Base-by-base conservation (phyloP, 1,140 invertebrate species). In the Drosophila sp. region DNA sequence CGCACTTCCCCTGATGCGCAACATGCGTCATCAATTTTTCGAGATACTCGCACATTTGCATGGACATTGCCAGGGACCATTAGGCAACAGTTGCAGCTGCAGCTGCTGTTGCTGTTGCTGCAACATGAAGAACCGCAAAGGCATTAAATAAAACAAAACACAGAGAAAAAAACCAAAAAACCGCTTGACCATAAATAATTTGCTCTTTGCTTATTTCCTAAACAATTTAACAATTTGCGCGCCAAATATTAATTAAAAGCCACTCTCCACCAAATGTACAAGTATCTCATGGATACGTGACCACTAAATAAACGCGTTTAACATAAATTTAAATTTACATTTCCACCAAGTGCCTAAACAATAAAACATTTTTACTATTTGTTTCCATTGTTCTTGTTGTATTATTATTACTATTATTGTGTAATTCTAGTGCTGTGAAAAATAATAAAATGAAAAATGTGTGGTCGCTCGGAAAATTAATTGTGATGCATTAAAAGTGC, bases 241-340 rank as follows among this genome's bases (percentile, higher is more conserved):
- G 59, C 72, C 65, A 77, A 80, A 84, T 86, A 86, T 89, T 86
- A 87, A 86, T 86, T 89, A 82, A 86, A 86, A 78, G 75, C 59
- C 78, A 81, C 66, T 72, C 25, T 36, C 57, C 38, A 53, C 41
- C 21, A 9, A 21, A 40, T 56, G 34, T 71, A 77, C 53, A 50
- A 70, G 61, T 74, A 80, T 77, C 63, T 75, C 62, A 67, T 54
- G 64, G 64, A 59, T 76, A 57, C 80, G 62, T 67, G 46, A 76
- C 77, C 83, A 89, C 83, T 87, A 89, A 87, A 86, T 86, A 82
- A 87, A 78, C 78, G 83, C 82, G 83, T 57, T 89, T 78, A 82
- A 72, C 82, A 86, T 87, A 87, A 86, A 87, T 86, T 82, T 41
- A 81, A 76, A 78, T 69, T 29, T 18, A 29, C 45, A 38, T 69